A percentile compares a stretch with the other conserved stretches of the same genome.
phyloP scores from a whole-genome alignment of 2,888 invertebrate genomes.

The Tethea ocularis region DNA sequence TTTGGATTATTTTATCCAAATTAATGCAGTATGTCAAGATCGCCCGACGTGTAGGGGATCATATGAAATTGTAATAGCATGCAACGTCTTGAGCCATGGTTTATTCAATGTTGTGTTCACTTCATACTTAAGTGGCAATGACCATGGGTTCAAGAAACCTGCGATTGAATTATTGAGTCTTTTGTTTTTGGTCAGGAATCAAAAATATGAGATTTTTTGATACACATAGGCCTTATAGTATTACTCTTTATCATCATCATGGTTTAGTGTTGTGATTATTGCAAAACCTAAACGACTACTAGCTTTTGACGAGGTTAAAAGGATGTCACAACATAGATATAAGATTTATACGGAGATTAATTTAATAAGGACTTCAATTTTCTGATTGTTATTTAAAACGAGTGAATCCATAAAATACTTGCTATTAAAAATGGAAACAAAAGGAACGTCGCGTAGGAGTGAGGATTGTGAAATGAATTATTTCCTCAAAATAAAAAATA shows the following conservation, averaged over 20 bases:
- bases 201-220: too few species aligned
- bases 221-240: too few species aligned
- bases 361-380: background rate
- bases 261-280: too few species aligned
- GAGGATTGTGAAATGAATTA: slow-evolving; percentile 49
- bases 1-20: slow-evolving; percentile 1
- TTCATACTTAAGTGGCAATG: slow-evolving; percentile 49
- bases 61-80: slow-evolving; percentile 68
- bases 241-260: too few species aligned
- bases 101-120: slow-evolving; percentile 71
- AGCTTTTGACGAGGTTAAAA: background rate
- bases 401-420: slow-evolving; percentile 14
- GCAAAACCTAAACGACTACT: too few species aligned
- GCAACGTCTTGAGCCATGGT: slow-evolving; percentile 45
- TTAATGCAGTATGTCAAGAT: slow-evolving; percentile 9
- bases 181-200: too few species aligned
- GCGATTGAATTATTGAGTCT: slow-evolving; percentile 19
- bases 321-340: background rate
- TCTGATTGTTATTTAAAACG: background rate
- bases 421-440: slow-evolving; percentile 39
- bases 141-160: slow-evolving; percentile 35
- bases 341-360: background rate
- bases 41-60: slow-evolving; percentile 48
- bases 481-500: slow-evolving; percentile 46
- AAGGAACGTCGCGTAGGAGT: slow-evolving; percentile 41